Percentiles rank a stretch among this genome's conserved stretches.
Evolutionary conservation across 1,140 invertebrate species (phyloP).

Genomic region (Forficula auricularia): DNA sequence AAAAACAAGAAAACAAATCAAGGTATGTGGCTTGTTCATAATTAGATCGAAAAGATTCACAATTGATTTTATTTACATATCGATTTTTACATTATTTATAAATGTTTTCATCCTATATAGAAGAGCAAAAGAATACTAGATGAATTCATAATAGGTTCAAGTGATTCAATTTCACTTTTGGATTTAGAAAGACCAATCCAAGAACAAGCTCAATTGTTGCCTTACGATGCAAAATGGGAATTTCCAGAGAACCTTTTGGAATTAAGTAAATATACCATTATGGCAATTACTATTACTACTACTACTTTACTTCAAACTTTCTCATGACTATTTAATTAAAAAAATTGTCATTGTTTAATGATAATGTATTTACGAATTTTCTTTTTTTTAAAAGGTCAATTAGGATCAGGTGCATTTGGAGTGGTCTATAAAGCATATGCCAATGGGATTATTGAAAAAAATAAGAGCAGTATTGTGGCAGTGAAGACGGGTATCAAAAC

Average conservation of each 20-base stretch:
- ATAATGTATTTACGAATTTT: no score
- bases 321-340: neutral
- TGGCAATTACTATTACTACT: no score
- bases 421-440: slow-evolving; percentile 78
- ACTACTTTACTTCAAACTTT: neutral
- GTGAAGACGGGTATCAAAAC: slow-evolving; percentile 78
- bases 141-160: no score
- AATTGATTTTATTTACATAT: no score
- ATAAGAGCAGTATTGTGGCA: slow-evolving; percentile 52
- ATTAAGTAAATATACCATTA: slow-evolving; percentile 62
- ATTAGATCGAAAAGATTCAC: no score
- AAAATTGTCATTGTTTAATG: no score
- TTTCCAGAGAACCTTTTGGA: slow-evolving; percentile 69
- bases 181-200: slow-evolving; percentile 71
- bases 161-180: no score
- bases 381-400: slow-evolving; percentile 45
- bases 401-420: slow-evolving; percentile 84
- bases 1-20: no score
- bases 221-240: slow-evolving; percentile 79
- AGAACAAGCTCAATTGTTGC: slow-evolving; percentile 78
- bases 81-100: no score
- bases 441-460: slow-evolving; percentile 49
- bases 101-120: no score
- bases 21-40: no score
- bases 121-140: no score